A percentile compares a stretch with the other conserved stretches of the same genome.
phyloP scores from a whole-genome alignment of 2,888 invertebrate genomes.

The Xestia ashworthii region DNA sequence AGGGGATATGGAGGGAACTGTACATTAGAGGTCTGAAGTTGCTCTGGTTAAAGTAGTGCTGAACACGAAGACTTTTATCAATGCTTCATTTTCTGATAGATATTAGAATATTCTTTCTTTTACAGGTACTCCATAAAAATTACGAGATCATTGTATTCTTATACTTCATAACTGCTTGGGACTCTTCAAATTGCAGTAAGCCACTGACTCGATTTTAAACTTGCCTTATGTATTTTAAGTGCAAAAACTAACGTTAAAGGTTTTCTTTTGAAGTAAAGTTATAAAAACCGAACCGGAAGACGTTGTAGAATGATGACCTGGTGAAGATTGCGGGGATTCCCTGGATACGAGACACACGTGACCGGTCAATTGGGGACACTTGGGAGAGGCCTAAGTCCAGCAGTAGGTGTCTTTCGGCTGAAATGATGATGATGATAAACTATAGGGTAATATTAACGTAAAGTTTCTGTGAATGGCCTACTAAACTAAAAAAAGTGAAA shows the following conservation, averaged over 20 bases:
- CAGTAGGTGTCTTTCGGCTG: no score
- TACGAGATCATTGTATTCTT: no score
- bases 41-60: not conserved
- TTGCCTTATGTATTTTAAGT: not conserved
- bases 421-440: no score
- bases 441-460: not conserved
- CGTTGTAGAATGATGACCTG: no score
- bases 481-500: not conserved
- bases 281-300: no score
- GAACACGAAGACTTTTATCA: not conserved
- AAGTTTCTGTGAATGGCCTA: not conserved
- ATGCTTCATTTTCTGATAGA: not conserved
- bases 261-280: no score
- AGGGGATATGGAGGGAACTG: not conserved
- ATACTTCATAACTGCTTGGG: not conserved
- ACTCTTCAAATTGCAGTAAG: not conserved
- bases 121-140: not conserved
- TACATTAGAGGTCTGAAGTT: not conserved
- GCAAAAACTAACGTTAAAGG: not conserved
- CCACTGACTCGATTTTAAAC: not conserved
- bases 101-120: no score
- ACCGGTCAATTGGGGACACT: no score
- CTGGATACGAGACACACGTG: no score
- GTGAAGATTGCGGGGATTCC: no score
- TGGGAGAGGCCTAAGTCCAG: no score